Evolutionary conservation across 2,113 vertebrate species (phyloP).

Genomic region (Podilymbus podiceps): DNA sequence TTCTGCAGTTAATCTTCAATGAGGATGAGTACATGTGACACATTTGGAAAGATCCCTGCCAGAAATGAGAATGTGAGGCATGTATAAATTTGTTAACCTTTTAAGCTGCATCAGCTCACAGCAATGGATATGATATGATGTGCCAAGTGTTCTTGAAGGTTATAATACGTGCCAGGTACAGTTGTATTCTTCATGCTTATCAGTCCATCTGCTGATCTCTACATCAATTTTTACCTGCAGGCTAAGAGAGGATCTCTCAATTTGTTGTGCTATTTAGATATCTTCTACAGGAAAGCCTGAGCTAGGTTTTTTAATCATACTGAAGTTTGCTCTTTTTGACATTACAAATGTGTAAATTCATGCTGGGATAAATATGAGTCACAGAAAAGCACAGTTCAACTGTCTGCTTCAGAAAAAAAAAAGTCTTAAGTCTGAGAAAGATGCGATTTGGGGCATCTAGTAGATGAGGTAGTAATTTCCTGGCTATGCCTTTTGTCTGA

Average conservation of each 20-base stretch:
- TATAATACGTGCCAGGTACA: slow-evolving; percentile 15
- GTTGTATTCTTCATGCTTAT: slow-evolving; percentile 18
- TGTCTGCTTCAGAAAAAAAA: background rate
- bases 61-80: background rate
- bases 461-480: background rate
- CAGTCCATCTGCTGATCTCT: slow-evolving; percentile 24
- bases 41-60: background rate
- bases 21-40: background rate
- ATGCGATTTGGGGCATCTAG: background rate
- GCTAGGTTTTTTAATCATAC: background rate
- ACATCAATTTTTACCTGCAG: background rate
- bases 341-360: background rate
- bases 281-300: background rate
- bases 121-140: background rate
- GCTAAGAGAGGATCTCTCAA: background rate
- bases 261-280: background rate
- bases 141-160: slow-evolving; percentile 22
- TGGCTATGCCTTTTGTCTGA: background rate
- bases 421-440: background rate
- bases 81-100: slow-evolving; percentile 41
- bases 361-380: background rate
- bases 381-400: background rate
- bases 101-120: background rate
- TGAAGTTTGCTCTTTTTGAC: background rate
- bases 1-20: background rate